Base-by-base conservation (phyloP, 2,888 invertebrate genomes). In the Oxytorus armatus region DNA sequence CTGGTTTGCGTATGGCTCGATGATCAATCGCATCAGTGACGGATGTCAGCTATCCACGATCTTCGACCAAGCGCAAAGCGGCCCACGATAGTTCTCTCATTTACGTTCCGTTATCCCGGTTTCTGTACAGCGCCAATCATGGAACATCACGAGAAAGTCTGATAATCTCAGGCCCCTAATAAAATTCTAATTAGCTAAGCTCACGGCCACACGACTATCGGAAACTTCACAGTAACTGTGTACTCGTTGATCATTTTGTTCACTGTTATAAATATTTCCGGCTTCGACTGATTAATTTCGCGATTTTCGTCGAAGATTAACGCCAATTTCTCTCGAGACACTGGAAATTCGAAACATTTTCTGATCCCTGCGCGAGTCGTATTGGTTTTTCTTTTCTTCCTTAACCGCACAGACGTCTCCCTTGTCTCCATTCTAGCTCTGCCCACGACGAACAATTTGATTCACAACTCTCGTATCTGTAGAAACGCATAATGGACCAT, bases 1-100 rank as follows among this genome's bases (percentile, higher is more conserved):
- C 44, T 59, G 11, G 21, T 23, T 21, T 49, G 42, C 59, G n/a
- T 63, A 69, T 59, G 68, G 51, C 16, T 29, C 55, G 61, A 69
- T 65, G 74, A 75, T 79, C 55, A 65, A 65, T 59, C 63, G 65
- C 69, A 49, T 74, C 79, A 69, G 74, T 79, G 79, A 79, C 75
- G 79, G 79, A 79, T 75, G 79, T 75, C 79, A 47, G 63, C 65
- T 49, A 51, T 65, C 57, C 29, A 33, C 57, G 39, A 51, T 44
- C 61, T 59, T 61, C 47, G 51, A 69, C 21, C 21, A 47, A 23
- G 14, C 51, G 33, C 33, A 65, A 39, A 11, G 10, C 53, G 39
- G 14, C 14, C 11, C 63, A 47, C n/a, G 59, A 16, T 68, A 14
- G 44, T 65, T 44, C 44, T 74, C 53, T 44, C 11, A 55, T 53